These are phyloP conservation scores for Oceanodroma tethys DNA, from an alignment of 2,113 vertebrate species.

Conservation along the genomic window DNA sequence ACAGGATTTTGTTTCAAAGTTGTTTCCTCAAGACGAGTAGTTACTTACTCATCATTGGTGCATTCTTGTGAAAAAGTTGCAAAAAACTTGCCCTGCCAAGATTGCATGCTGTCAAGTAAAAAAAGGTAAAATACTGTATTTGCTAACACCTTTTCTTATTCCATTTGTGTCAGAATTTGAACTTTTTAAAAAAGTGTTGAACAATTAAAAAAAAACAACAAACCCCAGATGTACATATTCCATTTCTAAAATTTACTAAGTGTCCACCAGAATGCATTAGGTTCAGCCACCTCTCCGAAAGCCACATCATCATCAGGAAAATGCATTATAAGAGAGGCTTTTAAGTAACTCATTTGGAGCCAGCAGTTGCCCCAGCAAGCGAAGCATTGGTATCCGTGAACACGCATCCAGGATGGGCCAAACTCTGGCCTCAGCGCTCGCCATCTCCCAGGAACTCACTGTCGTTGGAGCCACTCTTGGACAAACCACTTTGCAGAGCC, in stretches of 20 bases:
- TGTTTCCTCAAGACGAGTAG: neutral
- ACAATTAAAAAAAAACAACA: neutral
- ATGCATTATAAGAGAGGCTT: neutral
- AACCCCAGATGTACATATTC: neutral
- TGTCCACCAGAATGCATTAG: neutral
- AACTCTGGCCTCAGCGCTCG: neutral
- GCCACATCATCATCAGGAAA: neutral
- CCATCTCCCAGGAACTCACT: neutral
- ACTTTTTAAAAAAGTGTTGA: neutral
- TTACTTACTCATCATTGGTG: neutral
- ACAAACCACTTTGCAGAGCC: neutral
- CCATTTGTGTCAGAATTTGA: neutral
- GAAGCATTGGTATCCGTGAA: fast-evolving
- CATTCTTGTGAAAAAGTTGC: neutral
- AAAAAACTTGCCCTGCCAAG: neutral
- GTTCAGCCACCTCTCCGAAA: neutral
- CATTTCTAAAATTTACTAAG: neutral
- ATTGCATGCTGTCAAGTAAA: neutral
- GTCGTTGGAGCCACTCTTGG: neutral
- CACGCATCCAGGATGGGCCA: fast-evolving
- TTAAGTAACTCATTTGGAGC: neutral
- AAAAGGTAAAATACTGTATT: neutral
- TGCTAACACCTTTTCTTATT: neutral
- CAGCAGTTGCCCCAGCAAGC: neutral
- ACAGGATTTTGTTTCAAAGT: neutral